Base-by-base conservation (phyloP, 2,797 vertebrate species). In the Notolabrus celidotus region DNA sequence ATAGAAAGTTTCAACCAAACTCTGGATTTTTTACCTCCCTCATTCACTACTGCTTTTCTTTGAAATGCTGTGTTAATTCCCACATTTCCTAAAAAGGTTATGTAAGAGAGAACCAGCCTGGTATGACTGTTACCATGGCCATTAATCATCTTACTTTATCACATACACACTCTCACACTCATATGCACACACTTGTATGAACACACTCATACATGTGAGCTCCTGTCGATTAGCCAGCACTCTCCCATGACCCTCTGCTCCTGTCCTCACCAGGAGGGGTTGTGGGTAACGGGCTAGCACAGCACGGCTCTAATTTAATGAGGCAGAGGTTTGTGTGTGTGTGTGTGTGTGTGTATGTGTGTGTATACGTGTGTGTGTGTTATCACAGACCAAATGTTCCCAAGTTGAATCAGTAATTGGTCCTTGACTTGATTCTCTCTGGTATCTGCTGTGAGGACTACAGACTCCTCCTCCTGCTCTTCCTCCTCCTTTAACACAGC, bases 221-320 rank as follows among this genome's bases (percentile, higher is more conserved):
- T 65, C 69, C 59, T 82, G 81, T 87, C 80, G 74, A 88, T 89
- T 84, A 79, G 73, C 83, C 74, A 67, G 77, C 83, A 79, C 66
- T 89, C 88, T 91, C 88, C 87, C 87, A 88, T 87, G 86, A 90
- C 86, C 87, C 85, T 72, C 68, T 86, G 87, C 80, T 88, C 85
- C 80, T 63, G 75, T 82, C 79, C 86, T 82, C 87, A 87, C 79
- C 83, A 79, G 77, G 83, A 82, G 77, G 73, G 79, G 65, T 80
- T 73, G 77, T 59, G 81, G 80, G 71, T 82, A 87, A 83, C 68
- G 29, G 79, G 75, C 72, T 62, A 42, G 69, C 86, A 51, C 87
- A 90, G 87, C 87, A 86, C 8, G 86, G 29, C 72, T 86, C 83
- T 89, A 87, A 88, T 88, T 86, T 91, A 91, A 90, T 88, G 86